A percentile compares a stretch with the other conserved stretches of the same genome.
Conservation (phyloP, 2,797 vertebrate species). For the Pantherophis alleghaniensis region DNA sequence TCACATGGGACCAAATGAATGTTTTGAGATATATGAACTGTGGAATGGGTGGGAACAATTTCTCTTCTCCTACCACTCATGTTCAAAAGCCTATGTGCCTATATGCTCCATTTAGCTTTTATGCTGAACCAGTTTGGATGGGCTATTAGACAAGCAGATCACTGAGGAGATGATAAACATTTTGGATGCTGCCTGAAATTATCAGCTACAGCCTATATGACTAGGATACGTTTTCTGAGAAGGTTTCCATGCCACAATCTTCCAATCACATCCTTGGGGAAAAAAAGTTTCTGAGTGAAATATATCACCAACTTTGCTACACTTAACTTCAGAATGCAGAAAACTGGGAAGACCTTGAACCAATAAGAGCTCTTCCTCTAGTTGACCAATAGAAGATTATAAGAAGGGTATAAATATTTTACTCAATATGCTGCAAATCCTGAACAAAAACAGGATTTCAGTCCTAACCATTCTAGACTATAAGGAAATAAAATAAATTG, state of each 20-base stretch:
- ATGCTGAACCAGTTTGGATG: background rate
- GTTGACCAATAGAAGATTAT: background rate
- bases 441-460: background rate
- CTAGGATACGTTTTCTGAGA: background rate
- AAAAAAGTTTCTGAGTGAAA: too few relatives aligned
- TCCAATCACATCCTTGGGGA: too few relatives aligned
- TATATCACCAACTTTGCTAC: too few relatives aligned
- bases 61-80: background rate
- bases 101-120: background rate
- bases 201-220: background rate
- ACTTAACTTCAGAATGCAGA: too few relatives aligned
- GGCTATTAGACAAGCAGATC: background rate
- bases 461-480: background rate
- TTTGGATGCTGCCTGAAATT: background rate
- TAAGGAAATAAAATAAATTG: background rate
- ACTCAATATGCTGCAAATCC: background rate
- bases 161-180: background rate
- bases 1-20: background rate
- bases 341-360: background rate
- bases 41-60: background rate
- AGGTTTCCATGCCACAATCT: background rate
- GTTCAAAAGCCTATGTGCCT: background rate
- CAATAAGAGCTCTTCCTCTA: background rate
- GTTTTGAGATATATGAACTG: background rate
- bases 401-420: background rate